Evolutionary conservation across 2,888 invertebrate species (phyloP), one percentile per base, ranked within the genome.

Genomic region (Neocrepidodera transversa): DNA sequence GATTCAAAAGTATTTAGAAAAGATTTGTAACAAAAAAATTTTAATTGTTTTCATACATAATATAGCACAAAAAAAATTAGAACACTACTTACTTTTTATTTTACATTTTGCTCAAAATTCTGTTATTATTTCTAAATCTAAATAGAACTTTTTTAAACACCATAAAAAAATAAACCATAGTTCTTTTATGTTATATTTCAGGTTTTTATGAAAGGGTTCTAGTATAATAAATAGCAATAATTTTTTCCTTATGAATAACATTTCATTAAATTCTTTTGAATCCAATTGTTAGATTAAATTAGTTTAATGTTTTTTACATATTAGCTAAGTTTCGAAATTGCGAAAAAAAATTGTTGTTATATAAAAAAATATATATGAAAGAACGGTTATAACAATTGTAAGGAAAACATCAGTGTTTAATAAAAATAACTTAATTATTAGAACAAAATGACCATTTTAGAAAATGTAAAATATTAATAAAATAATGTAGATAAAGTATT

Each of bases 361-460:
- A 30, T 30, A 23, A 23, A 23, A 17, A 17, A 16, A 17, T 36
- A 17, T 10, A 4, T 18, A 45, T 36, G 23, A 36, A 14, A 45
- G 11, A 45, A 23, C 16, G 4, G 36, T 18, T 50, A 50, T 36
- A 20, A 30, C 13, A 18, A 14, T 45, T 45, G 10, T 45, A 54
- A 45, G 14, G 32, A 52, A 59, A 59, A 58, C 57, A 55, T 36
- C 59, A 64, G 53, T 64, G 60, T 64, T 63, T 59, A 58, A 48
- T 61, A 62, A 60, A 55, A 62, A 62, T 59, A 57, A 42, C 55
- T 56, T 57, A 45, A 60, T 40, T 62, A 62, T 30, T 56, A 63
- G 62, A 63, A 63, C 28, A 58, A 68, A 68, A 68, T 71, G 71
- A 71, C 71, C 71, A 71, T 68, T 67, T 63, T 68, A 69, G 67